Evolutionary conservation across 2,888 invertebrate genomes (phyloP).

Genomic region (Chloroclysta siterata): DNA sequence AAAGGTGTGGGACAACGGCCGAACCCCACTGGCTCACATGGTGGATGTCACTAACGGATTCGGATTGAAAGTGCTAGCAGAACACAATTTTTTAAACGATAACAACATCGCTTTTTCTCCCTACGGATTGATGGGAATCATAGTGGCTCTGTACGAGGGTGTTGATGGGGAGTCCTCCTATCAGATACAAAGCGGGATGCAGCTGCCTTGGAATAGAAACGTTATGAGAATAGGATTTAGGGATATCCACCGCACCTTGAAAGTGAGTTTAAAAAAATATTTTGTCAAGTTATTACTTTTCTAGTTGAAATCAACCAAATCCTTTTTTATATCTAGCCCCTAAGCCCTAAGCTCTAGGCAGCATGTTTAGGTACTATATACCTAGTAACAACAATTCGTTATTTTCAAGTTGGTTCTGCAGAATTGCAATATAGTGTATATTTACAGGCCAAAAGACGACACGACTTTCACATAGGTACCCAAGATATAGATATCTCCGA

Average conservation of each 20-base stretch:
- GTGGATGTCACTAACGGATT: slow-evolving; percentile 92
- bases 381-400: too few relatives aligned
- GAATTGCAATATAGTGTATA: too few relatives aligned
- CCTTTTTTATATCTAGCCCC: too few relatives aligned
- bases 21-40: slow-evolving; percentile 89
- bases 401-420: too few relatives aligned
- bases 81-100: slow-evolving; percentile 89
- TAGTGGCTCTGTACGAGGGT: slow-evolving; percentile 92
- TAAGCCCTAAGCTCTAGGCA: too few relatives aligned
- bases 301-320: too few relatives aligned
- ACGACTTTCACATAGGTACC: too few relatives aligned
- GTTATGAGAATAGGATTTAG: slow-evolving; percentile 91
- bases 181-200: slow-evolving; percentile 89
- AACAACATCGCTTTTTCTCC: slow-evolving; percentile 94
- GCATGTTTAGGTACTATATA: too few relatives aligned
- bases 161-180: slow-evolving; percentile 89
- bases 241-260: slow-evolving; percentile 92
- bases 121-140: slow-evolving; percentile 91
- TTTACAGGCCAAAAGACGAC: too few relatives aligned
- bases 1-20: slow-evolving; percentile 73
- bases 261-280: slow-evolving; percentile 83
- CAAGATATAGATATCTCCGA: too few relatives aligned
- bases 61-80: slow-evolving; percentile 88
- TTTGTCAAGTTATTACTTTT: too few relatives aligned
- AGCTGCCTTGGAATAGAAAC: slow-evolving; percentile 89